A percentile compares a stretch with the other conserved stretches of the same genome.
Evolutionary conservation across 2,888 invertebrate genomes (phyloP).

Genomic region (Drosophila nigricruria): DNA sequence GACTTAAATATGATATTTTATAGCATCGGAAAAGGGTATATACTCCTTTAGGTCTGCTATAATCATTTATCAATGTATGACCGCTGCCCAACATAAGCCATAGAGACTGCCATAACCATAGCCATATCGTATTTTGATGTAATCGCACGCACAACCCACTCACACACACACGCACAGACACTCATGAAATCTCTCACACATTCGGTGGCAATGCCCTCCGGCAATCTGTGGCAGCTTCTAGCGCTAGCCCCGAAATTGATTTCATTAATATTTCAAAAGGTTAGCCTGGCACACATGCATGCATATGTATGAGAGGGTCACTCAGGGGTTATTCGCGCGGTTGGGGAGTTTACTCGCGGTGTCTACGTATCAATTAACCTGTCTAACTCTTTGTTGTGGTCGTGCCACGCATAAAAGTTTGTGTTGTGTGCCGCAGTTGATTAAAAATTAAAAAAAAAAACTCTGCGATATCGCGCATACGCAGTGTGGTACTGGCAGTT

Average conservation of each 20-base stretch:
- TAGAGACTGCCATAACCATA: slow-evolving; percentile 33
- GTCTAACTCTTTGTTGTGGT: slow-evolving; percentile 71
- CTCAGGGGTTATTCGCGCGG: slow-evolving; percentile 1
- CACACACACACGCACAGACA: slow-evolving; percentile 18
- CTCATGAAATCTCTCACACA: background rate
- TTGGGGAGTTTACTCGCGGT: slow-evolving; percentile 37
- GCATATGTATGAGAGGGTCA: slow-evolving; percentile 16
- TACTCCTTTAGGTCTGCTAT: background rate
- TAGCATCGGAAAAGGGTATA: slow-evolving; percentile 3
- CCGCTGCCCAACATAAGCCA: slow-evolving; percentile 15
- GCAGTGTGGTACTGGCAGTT: background rate
- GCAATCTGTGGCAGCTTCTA: slow-evolving; percentile 49
- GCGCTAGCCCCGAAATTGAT: slow-evolving; percentile 68
- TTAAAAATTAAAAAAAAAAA: slow-evolving; percentile 25
- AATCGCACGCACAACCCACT: slow-evolving; percentile 44
- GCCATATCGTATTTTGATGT: slow-evolving; percentile 65
- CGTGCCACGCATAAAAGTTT: slow-evolving; percentile 23
- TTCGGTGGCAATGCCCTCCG: slow-evolving; percentile 28
- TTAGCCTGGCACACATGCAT: slow-evolving; percentile 38
- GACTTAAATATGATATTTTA: background rate
- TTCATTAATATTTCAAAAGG: slow-evolving; percentile 80
- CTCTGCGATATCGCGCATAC: slow-evolving; percentile 34
- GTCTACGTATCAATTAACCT: slow-evolving; percentile 73
- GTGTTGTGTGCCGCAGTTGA: slow-evolving; percentile 17
- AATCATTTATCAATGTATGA: slow-evolving; percentile 29